Base-by-base conservation (phyloP, 2,797 vertebrate genomes). In the Oreochromis grahami region DNA sequence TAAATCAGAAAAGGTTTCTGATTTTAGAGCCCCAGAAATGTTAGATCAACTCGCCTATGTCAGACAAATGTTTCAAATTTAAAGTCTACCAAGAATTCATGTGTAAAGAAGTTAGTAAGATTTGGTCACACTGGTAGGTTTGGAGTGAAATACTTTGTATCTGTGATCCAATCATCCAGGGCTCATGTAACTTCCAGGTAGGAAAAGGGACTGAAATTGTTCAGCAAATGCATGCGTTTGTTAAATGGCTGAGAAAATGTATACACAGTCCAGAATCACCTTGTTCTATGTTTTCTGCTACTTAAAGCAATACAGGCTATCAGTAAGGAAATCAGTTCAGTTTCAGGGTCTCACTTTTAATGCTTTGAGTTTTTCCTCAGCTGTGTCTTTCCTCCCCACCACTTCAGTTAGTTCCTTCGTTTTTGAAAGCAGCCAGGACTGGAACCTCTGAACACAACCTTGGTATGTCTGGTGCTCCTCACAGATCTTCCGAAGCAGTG, bases 391-490 rank as follows among this genome's bases (percentile, higher is more conserved):
- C 78, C 21, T 84, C 76, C 95, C 93, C 89, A 94, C 80, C 86
- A 97, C 97, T 85, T 89, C 34, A 5, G 95, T 96, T 15, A 98
- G 92, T 89, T 96, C 97, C 86, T 97, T 96, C 17, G 94, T 96
- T 90, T 97, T 96, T 2, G 90, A 92, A 51, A 94, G 92, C 90
- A 99, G 96, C 98, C 98, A 99, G 2, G 82, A 92, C 81, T 97
- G 97, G 92, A 99, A 98, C 88, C 94, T 94, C 11, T 96, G 93
- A 85, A 97, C 76, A 0, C 83, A 85, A 15, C 86, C 10, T 32
- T 95, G 95, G 94, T 97, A 97, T 6, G 36, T 91, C 91, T 97
- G 96, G 1, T 99, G 98, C 60, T 99, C 97, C 81, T 92, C 95
- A 9, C 96, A 95, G 52, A 98, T 95, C 87, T 92, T 97, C 89